These are phyloP conservation scores for Anthonomus grandis DNA, from an alignment of 1,140 invertebrate species.

Conservation along the genomic window DNA sequence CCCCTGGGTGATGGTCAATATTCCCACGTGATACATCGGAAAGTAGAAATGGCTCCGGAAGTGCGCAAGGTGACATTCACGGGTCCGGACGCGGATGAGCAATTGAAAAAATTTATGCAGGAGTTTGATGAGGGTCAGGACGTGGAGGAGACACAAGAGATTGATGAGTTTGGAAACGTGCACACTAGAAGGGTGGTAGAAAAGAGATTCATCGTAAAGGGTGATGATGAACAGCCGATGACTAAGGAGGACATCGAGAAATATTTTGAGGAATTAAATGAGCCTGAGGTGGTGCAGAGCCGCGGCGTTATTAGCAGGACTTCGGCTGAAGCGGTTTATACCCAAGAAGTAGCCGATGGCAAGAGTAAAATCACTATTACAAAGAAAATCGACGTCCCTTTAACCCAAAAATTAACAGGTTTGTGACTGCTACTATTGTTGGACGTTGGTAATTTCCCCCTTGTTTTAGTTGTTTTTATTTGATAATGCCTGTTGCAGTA, in stretches of 20 bases:
- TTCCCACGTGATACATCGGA: conserved; percentile 50
- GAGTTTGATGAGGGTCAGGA: conserved; percentile 54
- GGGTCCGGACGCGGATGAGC: conserved; percentile 53
- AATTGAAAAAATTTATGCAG: conserved; percentile 52
- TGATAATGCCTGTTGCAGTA: background rate
- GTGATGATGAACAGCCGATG: conserved; percentile 20
- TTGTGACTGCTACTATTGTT: conserved; percentile 13
- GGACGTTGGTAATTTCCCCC: background rate
- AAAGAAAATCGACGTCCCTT: conserved; percentile 22
- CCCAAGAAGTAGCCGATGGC: conserved; percentile 17
- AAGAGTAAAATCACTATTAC: conserved; percentile 14
- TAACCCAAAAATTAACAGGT: conserved; percentile 30
- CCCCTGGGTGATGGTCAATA: conserved; percentile 46
- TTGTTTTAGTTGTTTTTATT: background rate
- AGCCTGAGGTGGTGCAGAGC: conserved; percentile 25
- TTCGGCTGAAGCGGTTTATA: conserved; percentile 15
- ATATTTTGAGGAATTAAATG: conserved; percentile 28
- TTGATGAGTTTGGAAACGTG: conserved; percentile 54
- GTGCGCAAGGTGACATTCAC: conserved; percentile 55
- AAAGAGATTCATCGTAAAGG: conserved; percentile 50
- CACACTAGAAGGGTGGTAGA: conserved; percentile 53
- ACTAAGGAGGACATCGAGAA: conserved; percentile 27
- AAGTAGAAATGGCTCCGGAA: conserved; percentile 53
- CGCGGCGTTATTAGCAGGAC: conserved; percentile 24
- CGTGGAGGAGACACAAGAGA: conserved; percentile 50